Evolutionary conservation across 2,888 invertebrate species (phyloP), one percentile per base, ranked within the genome.

Genomic region (Chloroclysta siterata): DNA sequence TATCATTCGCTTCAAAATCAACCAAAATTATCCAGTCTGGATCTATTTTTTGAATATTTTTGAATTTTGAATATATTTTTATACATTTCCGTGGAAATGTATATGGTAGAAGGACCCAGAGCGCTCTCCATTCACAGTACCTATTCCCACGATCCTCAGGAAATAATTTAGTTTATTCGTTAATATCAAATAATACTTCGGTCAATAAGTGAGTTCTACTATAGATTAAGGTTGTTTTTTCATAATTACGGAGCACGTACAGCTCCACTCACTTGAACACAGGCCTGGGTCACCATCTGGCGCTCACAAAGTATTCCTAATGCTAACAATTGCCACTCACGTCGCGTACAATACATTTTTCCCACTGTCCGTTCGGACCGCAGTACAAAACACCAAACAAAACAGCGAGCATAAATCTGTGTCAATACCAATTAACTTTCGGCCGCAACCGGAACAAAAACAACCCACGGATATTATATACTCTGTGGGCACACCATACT

Each of bases 351-450:
- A 60, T 57, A 55, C 60, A 65, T 65, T 65, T 65, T 57, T 59
- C 59, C 59, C 39, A 22, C 57, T 36, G 53, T 29, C 41, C 59
- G 53, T 29, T 10, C 59, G 33, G 54, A 41, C 62, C 62, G 47
- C 70, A 48, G 53, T 75, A 75, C 74, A 73, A 72, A 75, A 69
- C 69, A 73, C 73, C 75, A 70, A 75, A 76, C 76, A 74, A 56
- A 58, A 78, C 75, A 76, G 66, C 76, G 74, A 72, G 73, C 80
- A 81, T 84, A 84, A 83, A 84, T 84, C 82, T 77, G 72, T 75
- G 81, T 82, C 84, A 78, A 84, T 81, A 83, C 79, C 83, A 84
- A 84, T 84, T 84, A 84, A 83, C 78, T 78, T 75, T 71, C 66
- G 71, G 53, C 74, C 74, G 70, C 73, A 69, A 57, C 63, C 47